Evolutionary conservation across 2,113 vertebrate genomes (phyloP).

Genomic region (Podilymbus podiceps): DNA sequence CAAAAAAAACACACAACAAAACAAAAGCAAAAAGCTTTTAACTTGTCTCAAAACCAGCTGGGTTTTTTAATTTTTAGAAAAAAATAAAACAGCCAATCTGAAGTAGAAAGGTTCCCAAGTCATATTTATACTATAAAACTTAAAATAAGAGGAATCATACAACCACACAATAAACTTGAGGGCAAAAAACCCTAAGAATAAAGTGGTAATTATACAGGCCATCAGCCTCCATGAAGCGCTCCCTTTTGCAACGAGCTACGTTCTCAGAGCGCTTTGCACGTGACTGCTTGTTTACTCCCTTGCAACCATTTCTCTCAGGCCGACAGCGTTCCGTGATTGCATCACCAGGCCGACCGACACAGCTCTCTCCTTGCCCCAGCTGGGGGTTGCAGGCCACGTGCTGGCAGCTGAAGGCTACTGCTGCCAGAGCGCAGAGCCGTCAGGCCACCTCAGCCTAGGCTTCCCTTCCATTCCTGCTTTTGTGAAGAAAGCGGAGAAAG

Average conservation of each 20-base stretch:
- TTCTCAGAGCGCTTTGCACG: neutral
- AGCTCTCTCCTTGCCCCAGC: neutral
- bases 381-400: neutral
- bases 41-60: neutral
- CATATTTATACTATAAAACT: neutral
- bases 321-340: accelerated
- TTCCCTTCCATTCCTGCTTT: neutral
- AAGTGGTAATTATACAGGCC: neutral
- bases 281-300: neutral
- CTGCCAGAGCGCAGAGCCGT: neutral
- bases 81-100: neutral
- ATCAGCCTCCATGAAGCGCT: neutral
- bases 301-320: neutral
- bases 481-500: neutral
- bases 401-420: neutral
- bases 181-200: neutral
- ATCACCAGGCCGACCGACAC: neutral
- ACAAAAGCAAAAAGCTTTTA: neutral
- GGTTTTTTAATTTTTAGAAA: neutral
- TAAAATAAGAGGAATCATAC: neutral
- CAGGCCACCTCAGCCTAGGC: neutral
- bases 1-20: too few species aligned
- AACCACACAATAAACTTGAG: neutral
- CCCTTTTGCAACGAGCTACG: neutral
- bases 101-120: neutral